Conservation (phyloP, 2,113 vertebrate genomes). For the Brienomyrus brachyistius region DNA sequence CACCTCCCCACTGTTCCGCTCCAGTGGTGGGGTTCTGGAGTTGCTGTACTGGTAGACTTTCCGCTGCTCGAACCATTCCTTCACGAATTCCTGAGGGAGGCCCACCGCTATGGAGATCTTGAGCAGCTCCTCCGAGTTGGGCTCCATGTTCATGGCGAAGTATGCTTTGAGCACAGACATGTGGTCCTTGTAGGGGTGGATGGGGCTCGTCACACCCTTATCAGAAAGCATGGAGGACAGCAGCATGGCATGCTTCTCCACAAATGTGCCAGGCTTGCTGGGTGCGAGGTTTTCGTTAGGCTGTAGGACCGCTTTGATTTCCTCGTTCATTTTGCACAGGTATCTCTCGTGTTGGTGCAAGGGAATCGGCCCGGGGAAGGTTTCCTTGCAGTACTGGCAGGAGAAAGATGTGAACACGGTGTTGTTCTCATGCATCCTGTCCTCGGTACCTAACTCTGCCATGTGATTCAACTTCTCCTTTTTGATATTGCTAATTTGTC, state of each 20-base stretch:
- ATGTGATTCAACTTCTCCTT: conserved; percentile 89
- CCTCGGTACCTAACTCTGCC: conserved; percentile 85
- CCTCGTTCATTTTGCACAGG: conserved; percentile 99
- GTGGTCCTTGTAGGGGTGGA: conserved; percentile 97
- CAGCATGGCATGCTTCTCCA: conserved; percentile 87
- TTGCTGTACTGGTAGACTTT: conserved; percentile 91
- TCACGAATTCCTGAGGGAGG: conserved; percentile 99
- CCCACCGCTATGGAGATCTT: conserved; percentile 99
- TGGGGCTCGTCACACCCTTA: conserved; percentile 80
- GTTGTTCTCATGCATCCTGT: conserved; percentile 89
- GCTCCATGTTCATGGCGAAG: conserved; percentile 99
- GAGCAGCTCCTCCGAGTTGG: conserved; percentile 98
- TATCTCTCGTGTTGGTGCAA: conserved; percentile 98
- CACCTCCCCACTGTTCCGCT: conserved; percentile 79
- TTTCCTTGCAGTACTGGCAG: conserved; percentile 98
- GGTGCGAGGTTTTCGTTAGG: conserved; percentile 85
- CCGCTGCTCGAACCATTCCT: conserved; percentile 98
- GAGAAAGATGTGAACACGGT: conserved; percentile 87
- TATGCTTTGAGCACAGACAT: conserved; percentile 99
- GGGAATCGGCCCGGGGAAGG: conserved; percentile 92
- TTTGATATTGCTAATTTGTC: conserved; percentile 95
- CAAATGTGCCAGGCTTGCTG: conserved; percentile 79
- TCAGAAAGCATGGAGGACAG: conserved; percentile 90
- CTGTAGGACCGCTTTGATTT: conserved; percentile 97
- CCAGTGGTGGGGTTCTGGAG: conserved; percentile 86